These are phyloP conservation scores for Eupeodes latifasciatus DNA, from an alignment of 2,888 invertebrate species.

Conservation along the genomic window DNA sequence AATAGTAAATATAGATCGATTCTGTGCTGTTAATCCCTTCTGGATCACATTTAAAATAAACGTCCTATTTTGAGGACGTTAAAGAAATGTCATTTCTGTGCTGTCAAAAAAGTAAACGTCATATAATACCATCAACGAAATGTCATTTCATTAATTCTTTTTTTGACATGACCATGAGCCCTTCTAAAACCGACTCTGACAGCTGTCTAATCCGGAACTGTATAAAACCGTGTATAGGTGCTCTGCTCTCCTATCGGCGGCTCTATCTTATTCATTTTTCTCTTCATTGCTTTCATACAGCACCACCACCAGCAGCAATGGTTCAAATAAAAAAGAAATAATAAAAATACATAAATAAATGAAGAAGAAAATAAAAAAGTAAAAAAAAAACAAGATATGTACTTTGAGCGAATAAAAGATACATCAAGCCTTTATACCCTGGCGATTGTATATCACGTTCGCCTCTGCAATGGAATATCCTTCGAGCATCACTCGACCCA, in stretches of 20 bases:
- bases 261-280: conserved; percentile 44
- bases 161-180: background rate
- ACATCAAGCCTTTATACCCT: conserved; percentile 57
- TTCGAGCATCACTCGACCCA: conserved; percentile 76
- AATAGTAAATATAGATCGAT: too few species aligned
- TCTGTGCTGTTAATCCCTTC: too few species aligned
- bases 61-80: too few species aligned
- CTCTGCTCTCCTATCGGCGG: conserved; percentile 23
- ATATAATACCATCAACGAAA: too few species aligned
- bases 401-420: conserved; percentile 65
- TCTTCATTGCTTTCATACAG: conserved; percentile 51
- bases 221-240: background rate
- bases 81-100: too few species aligned
- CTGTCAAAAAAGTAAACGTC: too few species aligned
- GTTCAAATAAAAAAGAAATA: conserved; percentile 18
- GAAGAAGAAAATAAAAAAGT: conserved; percentile 11
- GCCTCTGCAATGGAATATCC: conserved; percentile 75
- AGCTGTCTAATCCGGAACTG: background rate
- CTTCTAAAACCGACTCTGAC: background rate
- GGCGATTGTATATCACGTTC: conserved; percentile 71
- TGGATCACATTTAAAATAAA: too few species aligned
- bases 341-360: conserved; percentile 23
- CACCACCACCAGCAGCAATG: conserved; percentile 10
- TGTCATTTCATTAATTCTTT: too few species aligned
- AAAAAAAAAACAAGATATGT: background rate